A percentile compares a stretch with the other conserved stretches of the same genome.
phyloP scores from a whole-genome alignment of 2,797 vertebrate species.

The Cuniculus paca region DNA sequence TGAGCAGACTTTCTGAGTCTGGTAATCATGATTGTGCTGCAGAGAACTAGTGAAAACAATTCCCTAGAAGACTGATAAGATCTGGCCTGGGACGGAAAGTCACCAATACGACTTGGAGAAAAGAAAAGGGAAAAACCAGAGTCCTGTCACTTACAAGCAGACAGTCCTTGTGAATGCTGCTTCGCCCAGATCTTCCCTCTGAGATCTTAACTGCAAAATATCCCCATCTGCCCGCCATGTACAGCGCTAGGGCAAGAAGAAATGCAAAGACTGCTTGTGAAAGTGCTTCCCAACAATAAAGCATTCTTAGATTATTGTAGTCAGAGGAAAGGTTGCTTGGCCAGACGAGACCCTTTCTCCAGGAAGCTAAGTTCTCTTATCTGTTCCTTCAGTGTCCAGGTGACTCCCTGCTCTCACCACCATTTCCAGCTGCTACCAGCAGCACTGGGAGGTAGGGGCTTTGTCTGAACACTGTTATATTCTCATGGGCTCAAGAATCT shows the following conservation, averaged over 20 bases:
- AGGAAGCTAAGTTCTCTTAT: background rate
- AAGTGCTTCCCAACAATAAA: background rate
- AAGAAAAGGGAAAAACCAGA: background rate
- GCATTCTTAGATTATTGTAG: background rate
- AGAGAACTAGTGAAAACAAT: background rate
- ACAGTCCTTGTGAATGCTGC: background rate
- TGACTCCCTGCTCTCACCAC: background rate
- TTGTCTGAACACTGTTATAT: background rate
- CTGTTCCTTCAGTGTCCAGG: background rate
- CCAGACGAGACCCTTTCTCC: background rate
- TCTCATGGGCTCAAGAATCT: background rate
- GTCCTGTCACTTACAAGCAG: background rate
- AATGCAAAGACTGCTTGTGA: background rate
- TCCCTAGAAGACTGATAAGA: background rate
- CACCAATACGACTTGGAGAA: background rate
- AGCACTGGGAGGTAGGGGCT: background rate
- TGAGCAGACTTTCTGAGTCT: background rate
- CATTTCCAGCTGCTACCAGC: background rate
- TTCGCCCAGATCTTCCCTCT: background rate
- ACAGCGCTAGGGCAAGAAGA: background rate
- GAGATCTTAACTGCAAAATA: background rate
- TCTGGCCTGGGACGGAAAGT: background rate
- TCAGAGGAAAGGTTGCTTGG: background rate
- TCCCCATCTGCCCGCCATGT: background rate
- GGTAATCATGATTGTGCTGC: background rate